Evolutionary conservation across 2,888 invertebrate species (phyloP).

Genomic region (Cybosia mesomella): DNA sequence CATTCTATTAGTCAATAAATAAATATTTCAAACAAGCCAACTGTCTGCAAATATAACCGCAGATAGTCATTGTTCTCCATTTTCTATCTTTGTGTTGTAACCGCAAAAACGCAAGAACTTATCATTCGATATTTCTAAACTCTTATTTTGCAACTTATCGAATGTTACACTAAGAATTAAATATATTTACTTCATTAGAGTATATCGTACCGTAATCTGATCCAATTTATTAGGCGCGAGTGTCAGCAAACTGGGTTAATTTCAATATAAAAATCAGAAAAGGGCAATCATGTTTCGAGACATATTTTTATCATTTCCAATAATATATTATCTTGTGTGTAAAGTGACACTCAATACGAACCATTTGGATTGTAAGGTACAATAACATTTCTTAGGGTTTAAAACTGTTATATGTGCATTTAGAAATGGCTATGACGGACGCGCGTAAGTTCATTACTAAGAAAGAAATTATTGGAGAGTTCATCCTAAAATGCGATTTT

Average conservation of each 20-base stretch:
- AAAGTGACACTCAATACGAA: not conserved
- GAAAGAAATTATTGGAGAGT: too few relatives aligned
- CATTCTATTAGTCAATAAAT: too few relatives aligned
- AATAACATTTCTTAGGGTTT: not conserved
- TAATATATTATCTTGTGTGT: not conserved
- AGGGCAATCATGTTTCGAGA: slow-evolving; percentile 34
- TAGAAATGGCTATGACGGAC: too few relatives aligned
- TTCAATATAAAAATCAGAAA: slow-evolving; percentile 33
- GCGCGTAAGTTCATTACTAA: too few relatives aligned
- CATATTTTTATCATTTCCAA: slow-evolving; percentile 16
- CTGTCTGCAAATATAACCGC: not conserved
- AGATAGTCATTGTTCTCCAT: not conserved
- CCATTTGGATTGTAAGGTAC: not conserved
- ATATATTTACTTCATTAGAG: slow-evolving; percentile 25
- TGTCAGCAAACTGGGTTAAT: slow-evolving; percentile 35
- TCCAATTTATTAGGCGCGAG: slow-evolving; percentile 34
- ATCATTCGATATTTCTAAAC: not conserved
- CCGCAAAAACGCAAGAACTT: slow-evolving; percentile 10
- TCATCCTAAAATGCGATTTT: too few relatives aligned
- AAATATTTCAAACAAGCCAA: not conserved
- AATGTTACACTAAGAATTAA: slow-evolving; percentile 20
- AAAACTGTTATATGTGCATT: not conserved
- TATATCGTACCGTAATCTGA: slow-evolving; percentile 33
- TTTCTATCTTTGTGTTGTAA: not conserved
- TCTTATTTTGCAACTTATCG: slow-evolving; percentile 12